Evolutionary conservation across 2,888 invertebrate species (phyloP).

Genomic region (Eilema sororculum): DNA sequence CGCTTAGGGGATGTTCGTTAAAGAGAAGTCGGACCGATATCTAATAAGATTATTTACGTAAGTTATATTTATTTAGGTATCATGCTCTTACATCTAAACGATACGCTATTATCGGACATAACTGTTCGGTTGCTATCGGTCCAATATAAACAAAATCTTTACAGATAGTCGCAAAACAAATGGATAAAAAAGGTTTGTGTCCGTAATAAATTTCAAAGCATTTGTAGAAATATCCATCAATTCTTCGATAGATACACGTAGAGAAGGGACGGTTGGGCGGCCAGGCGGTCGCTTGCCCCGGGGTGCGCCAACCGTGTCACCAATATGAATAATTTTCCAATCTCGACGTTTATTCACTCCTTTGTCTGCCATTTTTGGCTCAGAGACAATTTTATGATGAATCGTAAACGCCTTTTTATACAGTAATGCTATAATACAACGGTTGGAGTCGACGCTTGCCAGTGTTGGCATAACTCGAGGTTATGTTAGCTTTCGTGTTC

Average conservation of each 20-base stretch:
- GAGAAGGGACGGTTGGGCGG: conserved; percentile 26
- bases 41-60: conserved; percentile 43
- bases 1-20: conserved; percentile 34
- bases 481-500: background rate
- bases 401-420: conserved; percentile 66
- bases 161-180: conserved; percentile 52
- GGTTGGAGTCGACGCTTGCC: conserved; percentile 5
- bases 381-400: conserved; percentile 68
- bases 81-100: conserved; percentile 26
- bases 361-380: conserved; percentile 68
- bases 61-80: conserved; percentile 39
- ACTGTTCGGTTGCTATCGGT: conserved; percentile 24
- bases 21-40: conserved; percentile 27
- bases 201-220: conserved; percentile 63
- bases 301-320: conserved; percentile 58
- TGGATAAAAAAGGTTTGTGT: conserved; percentile 55
- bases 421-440: conserved; percentile 38
- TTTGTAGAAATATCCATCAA: conserved; percentile 59
- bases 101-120: conserved; percentile 15
- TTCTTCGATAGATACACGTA: conserved; percentile 40
- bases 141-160: conserved; percentile 40
- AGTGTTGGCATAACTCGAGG: background rate
- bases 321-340: conserved; percentile 81
- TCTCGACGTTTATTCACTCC: conserved; percentile 72
- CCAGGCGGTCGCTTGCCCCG: conserved; percentile 43